Evolutionary conservation across 2,113 vertebrate genomes (phyloP), one percentile per base, ranked within the genome.

Genomic region (Engystomops pustulosus): DNA sequence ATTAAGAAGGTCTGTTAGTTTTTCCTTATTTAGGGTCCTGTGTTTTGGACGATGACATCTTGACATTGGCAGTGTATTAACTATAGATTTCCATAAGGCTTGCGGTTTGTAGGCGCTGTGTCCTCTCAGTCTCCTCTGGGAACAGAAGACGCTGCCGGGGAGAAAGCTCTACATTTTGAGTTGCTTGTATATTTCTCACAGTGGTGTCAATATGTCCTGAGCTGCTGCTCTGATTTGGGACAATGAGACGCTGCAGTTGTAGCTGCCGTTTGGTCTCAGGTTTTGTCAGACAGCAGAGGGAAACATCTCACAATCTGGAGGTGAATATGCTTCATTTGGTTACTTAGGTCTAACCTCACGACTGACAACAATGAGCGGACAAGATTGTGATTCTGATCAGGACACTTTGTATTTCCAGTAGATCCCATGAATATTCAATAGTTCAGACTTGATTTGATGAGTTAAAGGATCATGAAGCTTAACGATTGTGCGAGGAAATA

Each of bases 61-160:
- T 95, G 94, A 95, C 94, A 94, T 91, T 91, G 93, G 93, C 91
- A 96, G 95, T 96, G 94, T 95, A 98, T 97, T 94, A 97, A 96
- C 89, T 93, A 93, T 93, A 95, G 95, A 95, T 95, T 96, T 95
- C 95, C 94, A 97, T 95, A 95, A 94, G 95, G 93, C 93, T 92
- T 92, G 90, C 90, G 91, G 91, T 92, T 79, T 84, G 83, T 49
- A 20, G 27, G 17, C 15, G 34, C 75, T 15, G 55, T 45, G 49
- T 84, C 81, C 47, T 55, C 51, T 84, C 91, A 44, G 62, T 69
- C 82, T 51, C 34, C 12, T 91, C n/a, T 27, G 44, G 30, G 20
- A 23, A 6, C 15, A 36, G 62, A 38, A 38, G 62, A 55, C 47
- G 32, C 32, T 55, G 62, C 45, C 4, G 38, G 36, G 32, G 44